Conservation (phyloP, 2,888 invertebrate genomes). For the Bugula neritina region DNA sequence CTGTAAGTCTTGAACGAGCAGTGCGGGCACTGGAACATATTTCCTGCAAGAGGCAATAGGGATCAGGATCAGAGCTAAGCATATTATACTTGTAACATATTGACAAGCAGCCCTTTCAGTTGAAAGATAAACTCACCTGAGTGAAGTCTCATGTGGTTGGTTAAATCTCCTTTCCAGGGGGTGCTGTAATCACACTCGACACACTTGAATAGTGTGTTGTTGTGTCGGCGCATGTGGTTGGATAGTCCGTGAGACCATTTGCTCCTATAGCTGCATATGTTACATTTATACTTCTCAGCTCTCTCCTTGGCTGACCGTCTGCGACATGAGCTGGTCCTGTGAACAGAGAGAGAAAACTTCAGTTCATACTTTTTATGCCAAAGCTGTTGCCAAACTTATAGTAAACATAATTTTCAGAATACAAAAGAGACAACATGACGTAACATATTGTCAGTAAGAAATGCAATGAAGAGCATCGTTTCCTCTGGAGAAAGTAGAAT, state of each 20-base stretch:
- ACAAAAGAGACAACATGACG: too few relatives aligned
- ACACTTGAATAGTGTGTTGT: conserved; percentile 19
- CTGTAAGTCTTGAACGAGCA: conserved; percentile 12
- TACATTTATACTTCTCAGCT: conserved; percentile 18
- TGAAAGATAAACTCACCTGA: not conserved
- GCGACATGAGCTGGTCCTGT: not conserved
- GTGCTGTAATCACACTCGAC: conserved; percentile 10
- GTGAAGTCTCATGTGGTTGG: conserved; percentile 19
- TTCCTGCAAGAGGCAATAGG: not conserved
- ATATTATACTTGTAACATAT: too few relatives aligned
- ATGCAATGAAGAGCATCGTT: too few relatives aligned
- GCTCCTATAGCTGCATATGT: not conserved
- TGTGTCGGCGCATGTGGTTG: conserved; percentile 7
- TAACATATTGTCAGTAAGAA: too few relatives aligned
- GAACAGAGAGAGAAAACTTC: too few relatives aligned
- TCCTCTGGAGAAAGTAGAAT: too few relatives aligned
- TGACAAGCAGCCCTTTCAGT: too few relatives aligned
- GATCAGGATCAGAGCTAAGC: too few relatives aligned
- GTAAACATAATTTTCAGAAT: too few relatives aligned
- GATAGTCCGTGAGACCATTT: conserved; percentile 23
- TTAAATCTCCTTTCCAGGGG: conserved; percentile 18
- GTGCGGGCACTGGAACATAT: not conserved
- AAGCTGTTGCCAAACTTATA: too few relatives aligned
- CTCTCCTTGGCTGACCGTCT: not conserved
- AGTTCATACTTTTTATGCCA: too few relatives aligned